Base-by-base conservation (phyloP, 2,888 invertebrate genomes). In the Trissoscelio sp. region DNA sequence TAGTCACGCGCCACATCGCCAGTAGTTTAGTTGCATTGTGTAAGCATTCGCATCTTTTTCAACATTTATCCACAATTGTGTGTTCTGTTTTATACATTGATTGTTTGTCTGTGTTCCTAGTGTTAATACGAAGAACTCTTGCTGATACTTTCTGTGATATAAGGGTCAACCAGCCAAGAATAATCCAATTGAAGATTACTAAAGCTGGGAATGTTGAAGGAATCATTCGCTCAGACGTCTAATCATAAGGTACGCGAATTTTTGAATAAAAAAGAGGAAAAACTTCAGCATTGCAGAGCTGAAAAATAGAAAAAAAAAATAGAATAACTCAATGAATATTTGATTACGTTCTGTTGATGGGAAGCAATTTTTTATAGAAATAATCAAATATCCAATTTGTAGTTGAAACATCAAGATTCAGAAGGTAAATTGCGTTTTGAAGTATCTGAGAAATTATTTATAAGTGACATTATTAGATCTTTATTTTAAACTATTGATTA, bases 241-340 rank as follows among this genome's bases (percentile, higher is more conserved):
- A 94, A 94, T 94, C 94, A 94, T 94, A 95, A 95, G 95, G 95
- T 95, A 93, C 6, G 7, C n/a, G 2, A 39, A 34, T 9, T 2
- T 34, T 34, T 34, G 7, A 24, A 24, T 24, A 39, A 14, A 39
- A 14, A 28, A 28, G 28, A 28, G 6, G 6, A 28, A 28, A 28
- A 28, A 28, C 3, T 28, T 28, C 6, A 28, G 6, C 28, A 28
- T 28, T 28, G 3, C 28, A 3, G 6, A 28, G 3, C 6, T 28
- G 28, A 28, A 28, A 28, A 28, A 6, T 28, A 28, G 6, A 28
- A 28, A n/a, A n/a, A n/a, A n/a, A n/a, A n/a, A n/a, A n/a, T n/a
- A n/a, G n/a, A n/a, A n/a, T n/a, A n/a, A n/a, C n/a, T n/a, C n/a
- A n/a, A n/a, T n/a, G n/a, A n/a, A n/a, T n/a, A n/a, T n/a, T n/a